Percentiles rank a stretch among this genome's conserved stretches.
Conservation (phyloP, 2,888 invertebrate genomes). For the Coleophora flavipennella region DNA sequence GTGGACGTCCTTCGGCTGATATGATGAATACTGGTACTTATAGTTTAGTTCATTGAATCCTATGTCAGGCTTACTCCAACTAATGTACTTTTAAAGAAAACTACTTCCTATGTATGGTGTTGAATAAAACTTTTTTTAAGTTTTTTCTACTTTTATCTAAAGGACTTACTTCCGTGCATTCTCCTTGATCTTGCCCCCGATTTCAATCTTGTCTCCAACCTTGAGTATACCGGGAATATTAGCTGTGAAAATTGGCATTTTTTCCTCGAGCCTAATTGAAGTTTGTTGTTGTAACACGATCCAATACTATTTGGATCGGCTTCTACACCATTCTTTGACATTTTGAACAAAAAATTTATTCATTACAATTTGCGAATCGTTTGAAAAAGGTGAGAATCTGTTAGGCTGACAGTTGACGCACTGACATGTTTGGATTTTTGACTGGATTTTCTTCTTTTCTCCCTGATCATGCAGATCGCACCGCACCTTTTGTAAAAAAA, state of each 20-base stretch:
- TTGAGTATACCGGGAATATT: conserved; percentile 53
- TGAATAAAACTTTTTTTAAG: too few relatives aligned
- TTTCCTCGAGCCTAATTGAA: conserved; percentile 17
- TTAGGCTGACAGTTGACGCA: conserved; percentile 6
- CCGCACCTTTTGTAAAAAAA: not conserved
- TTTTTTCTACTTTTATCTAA: too few relatives aligned
- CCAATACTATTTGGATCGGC: conserved; percentile 32
- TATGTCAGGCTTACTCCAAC: too few relatives aligned
- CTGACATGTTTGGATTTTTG: conserved; percentile 1
- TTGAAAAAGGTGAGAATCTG: conserved; percentile 8
- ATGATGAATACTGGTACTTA: too few relatives aligned
- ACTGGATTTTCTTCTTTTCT: not conserved
- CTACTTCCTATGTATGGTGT: too few relatives aligned
- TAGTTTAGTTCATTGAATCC: too few relatives aligned
- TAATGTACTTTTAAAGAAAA: too few relatives aligned
- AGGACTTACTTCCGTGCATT: conserved; percentile 57
- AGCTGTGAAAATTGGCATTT: conserved; percentile 63
- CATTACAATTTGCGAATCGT: conserved; percentile 37
- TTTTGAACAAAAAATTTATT: conserved; percentile 59
- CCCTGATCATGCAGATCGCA: too few relatives aligned
- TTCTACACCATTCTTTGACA: conserved; percentile 38
- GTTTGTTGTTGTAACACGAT: conserved; percentile 21
- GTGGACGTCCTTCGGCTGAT: too few relatives aligned
- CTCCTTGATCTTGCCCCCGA: conserved; percentile 63
- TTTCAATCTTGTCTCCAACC: conserved; percentile 60